These are phyloP conservation scores for Drosophila affinis DNA, from an alignment of 2,888 invertebrate species.

Conservation along the genomic window DNA sequence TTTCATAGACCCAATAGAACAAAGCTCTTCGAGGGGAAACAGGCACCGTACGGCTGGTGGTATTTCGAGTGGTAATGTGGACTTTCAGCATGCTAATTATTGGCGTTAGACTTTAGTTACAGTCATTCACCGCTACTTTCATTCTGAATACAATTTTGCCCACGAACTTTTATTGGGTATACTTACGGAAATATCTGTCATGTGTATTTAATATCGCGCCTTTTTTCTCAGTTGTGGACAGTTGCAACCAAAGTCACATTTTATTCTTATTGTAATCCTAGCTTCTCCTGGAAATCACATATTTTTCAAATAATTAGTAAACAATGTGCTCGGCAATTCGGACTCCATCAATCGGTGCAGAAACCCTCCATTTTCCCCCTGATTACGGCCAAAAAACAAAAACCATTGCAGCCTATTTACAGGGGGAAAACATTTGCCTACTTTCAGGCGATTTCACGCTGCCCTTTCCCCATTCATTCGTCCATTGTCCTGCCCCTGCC, in stretches of 20 bases:
- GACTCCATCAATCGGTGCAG: background rate
- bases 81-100: background rate
- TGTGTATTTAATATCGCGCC: no score
- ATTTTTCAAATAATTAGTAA: background rate
- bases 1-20: constrained; percentile 16
- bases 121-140: no score
- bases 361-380: background rate
- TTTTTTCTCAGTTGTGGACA: no score
- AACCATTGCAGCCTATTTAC: constrained; percentile 15
- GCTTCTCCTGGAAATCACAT: background rate
- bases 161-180: no score
- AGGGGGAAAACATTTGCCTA: constrained; percentile 7
- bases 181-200: no score
- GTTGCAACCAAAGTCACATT: background rate
- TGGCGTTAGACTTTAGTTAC: no score
- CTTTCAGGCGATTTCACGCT: constrained; percentile 26
- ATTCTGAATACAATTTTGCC: no score
- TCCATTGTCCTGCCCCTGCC: constrained; percentile 8
- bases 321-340: background rate
- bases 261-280: no score
- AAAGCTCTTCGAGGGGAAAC: background rate
- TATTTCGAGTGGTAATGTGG: background rate
- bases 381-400: background rate
- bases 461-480: constrained; percentile 21
- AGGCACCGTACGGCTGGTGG: no score